These are phyloP conservation scores for Danionella cerebrum DNA, from an alignment of 2,113 vertebrate genomes.

Conservation along the genomic window DNA sequence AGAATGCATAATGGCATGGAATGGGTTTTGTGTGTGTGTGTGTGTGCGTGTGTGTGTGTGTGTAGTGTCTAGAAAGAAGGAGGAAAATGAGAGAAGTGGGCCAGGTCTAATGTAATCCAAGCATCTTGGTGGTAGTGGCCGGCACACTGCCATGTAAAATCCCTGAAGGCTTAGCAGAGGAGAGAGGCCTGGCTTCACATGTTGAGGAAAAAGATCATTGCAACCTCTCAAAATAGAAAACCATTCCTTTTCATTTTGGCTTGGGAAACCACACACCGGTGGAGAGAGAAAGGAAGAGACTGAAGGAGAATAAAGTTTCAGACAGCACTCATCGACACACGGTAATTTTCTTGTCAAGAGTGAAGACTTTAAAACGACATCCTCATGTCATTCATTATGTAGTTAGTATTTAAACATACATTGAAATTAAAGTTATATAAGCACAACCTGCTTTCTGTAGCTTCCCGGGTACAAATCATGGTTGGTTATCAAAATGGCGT, in stretches of 20 bases:
- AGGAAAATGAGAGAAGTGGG: background rate
- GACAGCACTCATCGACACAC: background rate
- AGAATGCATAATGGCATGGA: no score
- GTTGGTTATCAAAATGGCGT: background rate
- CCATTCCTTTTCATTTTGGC: conserved; percentile 28
- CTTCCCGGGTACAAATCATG: background rate
- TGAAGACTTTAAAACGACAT: background rate
- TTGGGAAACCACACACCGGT: conserved; percentile 24
- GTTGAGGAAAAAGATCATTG: conserved; percentile 33
- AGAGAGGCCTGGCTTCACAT: conserved; percentile 4
- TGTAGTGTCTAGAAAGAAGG: no score
- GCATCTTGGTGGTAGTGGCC: background rate
- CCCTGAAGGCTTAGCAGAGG: background rate
- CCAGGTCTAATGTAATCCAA: background rate
- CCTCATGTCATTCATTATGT: conserved; percentile 17
- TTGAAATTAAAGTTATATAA: background rate
- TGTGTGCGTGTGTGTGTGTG: no score
- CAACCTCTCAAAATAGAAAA: conserved; percentile 37
- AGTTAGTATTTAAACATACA: conserved; percentile 3
- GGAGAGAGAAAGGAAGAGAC: background rate
- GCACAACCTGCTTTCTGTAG: background rate
- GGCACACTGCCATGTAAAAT: background rate
- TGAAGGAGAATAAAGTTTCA: conserved; percentile 3
- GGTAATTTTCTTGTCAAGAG: conserved; percentile 23
- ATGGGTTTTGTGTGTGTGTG: no score